These are phyloP conservation scores for Kryptolebias marmoratus DNA, from an alignment of 2,113 vertebrate genomes.

Conservation along the genomic window DNA sequence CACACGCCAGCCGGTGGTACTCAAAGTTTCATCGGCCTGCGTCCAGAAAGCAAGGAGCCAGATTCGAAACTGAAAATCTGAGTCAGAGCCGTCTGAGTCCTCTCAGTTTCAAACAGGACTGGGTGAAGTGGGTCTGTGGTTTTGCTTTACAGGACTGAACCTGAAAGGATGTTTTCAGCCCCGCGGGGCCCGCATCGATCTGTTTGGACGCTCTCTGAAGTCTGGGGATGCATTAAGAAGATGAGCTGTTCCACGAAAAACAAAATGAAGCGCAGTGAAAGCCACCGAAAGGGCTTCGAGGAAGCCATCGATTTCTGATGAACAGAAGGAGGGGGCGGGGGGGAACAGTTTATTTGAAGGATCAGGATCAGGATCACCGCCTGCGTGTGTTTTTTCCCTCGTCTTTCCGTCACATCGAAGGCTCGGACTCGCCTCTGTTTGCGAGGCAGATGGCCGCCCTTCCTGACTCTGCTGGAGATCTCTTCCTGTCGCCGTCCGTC, in stretches of 20 bases:
- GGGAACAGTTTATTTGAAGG: not conserved
- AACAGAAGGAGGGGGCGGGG: not conserved
- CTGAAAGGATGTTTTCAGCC: constrained; percentile 36
- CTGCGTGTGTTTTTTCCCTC: not conserved
- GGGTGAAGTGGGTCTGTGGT: constrained; percentile 10
- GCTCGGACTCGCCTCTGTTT: no score
- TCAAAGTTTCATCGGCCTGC: no score
- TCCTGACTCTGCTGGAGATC: not conserved
- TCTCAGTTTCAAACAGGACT: not conserved
- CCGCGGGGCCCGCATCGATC: constrained; percentile 42
- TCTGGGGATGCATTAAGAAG: constrained; percentile 55
- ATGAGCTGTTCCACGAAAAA: constrained; percentile 9
- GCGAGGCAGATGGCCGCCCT: not conserved
- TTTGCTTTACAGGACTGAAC: constrained; percentile 7
- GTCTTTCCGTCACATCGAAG: not conserved
- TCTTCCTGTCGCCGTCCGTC: not conserved
- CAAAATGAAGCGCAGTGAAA: constrained; percentile 18
- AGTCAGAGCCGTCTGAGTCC: not conserved
- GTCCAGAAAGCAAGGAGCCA: no score
- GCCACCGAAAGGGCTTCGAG: constrained; percentile 1
- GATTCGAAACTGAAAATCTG: no score
- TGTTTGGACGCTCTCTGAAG: constrained; percentile 25
- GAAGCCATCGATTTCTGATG: constrained; percentile 24
- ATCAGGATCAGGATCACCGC: not conserved
- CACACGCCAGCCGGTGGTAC: no score